Conservation (phyloP, 2,888 invertebrate genomes). For the Erynnis tages region DNA sequence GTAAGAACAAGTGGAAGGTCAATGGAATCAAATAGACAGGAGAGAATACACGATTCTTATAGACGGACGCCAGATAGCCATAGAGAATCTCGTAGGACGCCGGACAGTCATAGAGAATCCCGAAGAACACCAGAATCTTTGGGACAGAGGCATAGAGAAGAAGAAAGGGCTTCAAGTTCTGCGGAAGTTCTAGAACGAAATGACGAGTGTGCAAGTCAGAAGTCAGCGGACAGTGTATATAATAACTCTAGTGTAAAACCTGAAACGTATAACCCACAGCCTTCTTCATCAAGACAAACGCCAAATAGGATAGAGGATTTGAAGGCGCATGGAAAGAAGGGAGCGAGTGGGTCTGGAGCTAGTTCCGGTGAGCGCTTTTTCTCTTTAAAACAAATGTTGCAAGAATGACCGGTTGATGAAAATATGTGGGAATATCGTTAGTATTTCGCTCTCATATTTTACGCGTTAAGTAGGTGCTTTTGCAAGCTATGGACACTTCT, state of each 20-base stretch:
- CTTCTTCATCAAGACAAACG: constrained; percentile 73
- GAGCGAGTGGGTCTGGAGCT: constrained; percentile 80
- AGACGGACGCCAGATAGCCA: constrained; percentile 65
- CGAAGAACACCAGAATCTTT: constrained; percentile 64
- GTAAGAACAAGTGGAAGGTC: constrained; percentile 72
- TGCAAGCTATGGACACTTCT: too few relatives aligned
- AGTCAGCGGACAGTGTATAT: constrained; percentile 81
- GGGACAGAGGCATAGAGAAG: constrained; percentile 60
- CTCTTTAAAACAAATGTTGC: too few relatives aligned
- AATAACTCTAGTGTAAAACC: constrained; percentile 76
- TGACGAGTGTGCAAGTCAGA: constrained; percentile 72
- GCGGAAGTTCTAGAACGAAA: constrained; percentile 51
- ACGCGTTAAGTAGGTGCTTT: too few relatives aligned
- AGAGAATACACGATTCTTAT: constrained; percentile 56
- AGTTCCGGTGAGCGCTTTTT: constrained; percentile 73
- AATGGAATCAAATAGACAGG: constrained; percentile 56
- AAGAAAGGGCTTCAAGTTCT: constrained; percentile 56
- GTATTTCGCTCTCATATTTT: too few relatives aligned
- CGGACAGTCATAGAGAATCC: constrained; percentile 53
- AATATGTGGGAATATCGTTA: too few relatives aligned
- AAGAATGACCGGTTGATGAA: too few relatives aligned
- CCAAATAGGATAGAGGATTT: constrained; percentile 75
- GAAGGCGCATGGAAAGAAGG: constrained; percentile 70
- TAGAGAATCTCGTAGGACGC: constrained; percentile 54
- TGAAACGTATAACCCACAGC: constrained; percentile 66